Evolutionary conservation across 2,888 invertebrate genomes (phyloP).

Genomic region (Cantharis lateralis): DNA sequence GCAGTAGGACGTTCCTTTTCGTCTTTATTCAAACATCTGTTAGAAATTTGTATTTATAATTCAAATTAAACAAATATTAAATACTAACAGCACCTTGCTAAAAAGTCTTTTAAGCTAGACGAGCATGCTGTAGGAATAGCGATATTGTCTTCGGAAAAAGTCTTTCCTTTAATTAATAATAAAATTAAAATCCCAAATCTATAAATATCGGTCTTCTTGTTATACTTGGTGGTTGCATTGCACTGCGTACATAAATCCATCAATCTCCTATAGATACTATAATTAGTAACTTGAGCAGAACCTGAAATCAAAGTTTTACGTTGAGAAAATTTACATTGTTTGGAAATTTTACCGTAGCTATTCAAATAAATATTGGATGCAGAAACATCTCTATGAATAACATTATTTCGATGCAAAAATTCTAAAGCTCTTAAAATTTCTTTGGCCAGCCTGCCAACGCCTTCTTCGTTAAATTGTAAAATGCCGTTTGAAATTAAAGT

Average conservation of each 20-base stretch:
- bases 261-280: slow-evolving; percentile 70
- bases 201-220: slow-evolving; percentile 75
- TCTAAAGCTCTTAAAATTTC: slow-evolving; percentile 77
- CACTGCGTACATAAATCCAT: slow-evolving; percentile 60
- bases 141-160: slow-evolving; percentile 57
- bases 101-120: slow-evolving; percentile 71
- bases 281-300: slow-evolving; percentile 67
- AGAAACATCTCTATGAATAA: slow-evolving; percentile 82
- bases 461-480: slow-evolving; percentile 59
- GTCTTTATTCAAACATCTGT: slow-evolving; percentile 70
- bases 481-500: slow-evolving; percentile 59
- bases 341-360: slow-evolving; percentile 58
- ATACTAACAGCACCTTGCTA: slow-evolving; percentile 62
- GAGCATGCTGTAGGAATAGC: slow-evolving; percentile 66
- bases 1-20: slow-evolving; percentile 77
- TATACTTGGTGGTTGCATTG: slow-evolving; percentile 50
- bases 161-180: slow-evolving; percentile 64
- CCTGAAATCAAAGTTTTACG: slow-evolving; percentile 52
- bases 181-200: slow-evolving; percentile 72
- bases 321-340: not conserved
- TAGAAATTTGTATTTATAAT: not conserved
- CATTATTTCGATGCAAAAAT: slow-evolving; percentile 79
- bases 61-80: not conserved
- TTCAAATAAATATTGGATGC: slow-evolving; percentile 76
- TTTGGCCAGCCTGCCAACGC: slow-evolving; percentile 68